A percentile compares a stretch with the other conserved stretches of the same genome.
phyloP scores from a whole-genome alignment of 2,113 vertebrate genomes.

The Leiothrix lutea region DNA sequence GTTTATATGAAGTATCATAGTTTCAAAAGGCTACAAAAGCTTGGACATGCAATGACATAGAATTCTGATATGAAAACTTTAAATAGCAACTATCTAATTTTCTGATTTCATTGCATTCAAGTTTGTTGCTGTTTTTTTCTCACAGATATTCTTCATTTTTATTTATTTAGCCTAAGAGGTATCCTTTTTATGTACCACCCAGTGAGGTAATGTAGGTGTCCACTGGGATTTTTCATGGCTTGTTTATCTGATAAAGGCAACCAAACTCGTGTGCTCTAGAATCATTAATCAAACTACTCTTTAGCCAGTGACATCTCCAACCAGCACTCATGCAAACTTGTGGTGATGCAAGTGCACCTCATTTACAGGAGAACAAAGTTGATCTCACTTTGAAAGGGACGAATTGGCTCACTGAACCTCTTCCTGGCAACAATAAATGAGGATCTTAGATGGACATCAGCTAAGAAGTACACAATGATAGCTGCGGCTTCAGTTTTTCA shows the following conservation, averaged over 20 bases:
- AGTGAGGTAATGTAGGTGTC: background rate
- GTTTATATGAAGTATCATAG: background rate
- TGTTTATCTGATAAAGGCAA: background rate
- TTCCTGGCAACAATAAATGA: background rate
- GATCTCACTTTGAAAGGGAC: background rate
- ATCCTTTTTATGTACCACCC: background rate
- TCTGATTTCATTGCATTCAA: background rate
- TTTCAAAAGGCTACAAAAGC: background rate
- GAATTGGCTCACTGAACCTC: background rate
- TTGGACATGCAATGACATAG: background rate
- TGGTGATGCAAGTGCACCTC: background rate
- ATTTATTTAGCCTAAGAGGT: background rate
- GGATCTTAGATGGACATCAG: background rate
- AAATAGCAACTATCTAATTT: background rate
- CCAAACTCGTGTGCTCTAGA: background rate
- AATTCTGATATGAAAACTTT: background rate
- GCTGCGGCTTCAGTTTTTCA: background rate
- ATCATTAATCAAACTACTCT: background rate
- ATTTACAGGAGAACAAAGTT: background rate
- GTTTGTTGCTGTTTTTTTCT: background rate
- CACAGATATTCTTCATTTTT: background rate
- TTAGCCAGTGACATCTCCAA: background rate
- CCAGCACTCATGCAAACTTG: background rate
- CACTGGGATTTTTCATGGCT: background rate
- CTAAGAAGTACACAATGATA: fast-evolving